phyloP scores from a whole-genome alignment of 2,797 vertebrate species.

The Lagodon rhomboides region DNA sequence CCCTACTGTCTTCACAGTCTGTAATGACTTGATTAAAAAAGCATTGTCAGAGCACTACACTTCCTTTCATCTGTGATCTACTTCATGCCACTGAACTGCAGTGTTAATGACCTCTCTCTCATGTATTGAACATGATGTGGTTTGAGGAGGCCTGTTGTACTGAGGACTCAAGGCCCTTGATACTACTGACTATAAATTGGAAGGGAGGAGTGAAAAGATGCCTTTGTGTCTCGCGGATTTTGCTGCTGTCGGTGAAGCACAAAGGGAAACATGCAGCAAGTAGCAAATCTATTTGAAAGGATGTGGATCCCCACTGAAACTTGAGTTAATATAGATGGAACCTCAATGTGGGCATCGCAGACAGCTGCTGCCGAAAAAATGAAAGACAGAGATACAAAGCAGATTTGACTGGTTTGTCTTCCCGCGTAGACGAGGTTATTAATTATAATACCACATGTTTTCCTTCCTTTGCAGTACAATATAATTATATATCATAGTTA shows the following conservation, averaged over 20 bases:
- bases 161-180: constrained; percentile 68
- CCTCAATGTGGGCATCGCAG: constrained; percentile 6
- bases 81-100: constrained; percentile 22
- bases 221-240: constrained; percentile 75
- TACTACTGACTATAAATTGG: constrained; percentile 64
- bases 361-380: constrained; percentile 9
- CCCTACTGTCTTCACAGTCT: background rate
- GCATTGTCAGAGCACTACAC: background rate
- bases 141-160: constrained; percentile 64
- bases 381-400: background rate
- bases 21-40: background rate
- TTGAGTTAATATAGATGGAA: constrained; percentile 38
- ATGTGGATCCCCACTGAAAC: constrained; percentile 44
- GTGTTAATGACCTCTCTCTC: constrained; percentile 55
- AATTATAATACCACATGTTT: background rate
- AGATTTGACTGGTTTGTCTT: background rate
- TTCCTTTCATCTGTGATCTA: constrained; percentile 31
- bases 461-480: background rate
- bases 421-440: background rate
- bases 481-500: background rate
- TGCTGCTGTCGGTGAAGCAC: constrained; percentile 44
- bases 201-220: constrained; percentile 67
- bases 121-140: constrained; percentile 56
- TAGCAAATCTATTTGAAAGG: constrained; percentile 33
- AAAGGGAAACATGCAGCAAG: constrained; percentile 61